A percentile compares a stretch with the other conserved stretches of the same genome.
Conservation (phyloP, 2,888 invertebrate genomes). For the Erpobdella octoculata region DNA sequence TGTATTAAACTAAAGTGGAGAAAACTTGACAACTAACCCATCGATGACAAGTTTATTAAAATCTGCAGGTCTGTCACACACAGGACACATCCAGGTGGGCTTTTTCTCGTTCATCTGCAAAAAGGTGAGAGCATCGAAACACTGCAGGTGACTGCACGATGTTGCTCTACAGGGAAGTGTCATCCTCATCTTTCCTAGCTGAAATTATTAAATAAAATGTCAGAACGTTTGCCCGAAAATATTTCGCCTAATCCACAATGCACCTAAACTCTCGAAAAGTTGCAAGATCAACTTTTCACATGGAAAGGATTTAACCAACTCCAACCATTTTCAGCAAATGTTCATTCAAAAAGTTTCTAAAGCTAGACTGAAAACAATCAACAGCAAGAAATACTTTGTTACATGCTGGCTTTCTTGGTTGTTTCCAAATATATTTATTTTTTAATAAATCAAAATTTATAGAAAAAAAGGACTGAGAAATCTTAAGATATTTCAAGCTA, state of each 20-base stretch:
- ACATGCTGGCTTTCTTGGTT: too few relatives aligned
- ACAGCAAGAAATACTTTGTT: too few relatives aligned
- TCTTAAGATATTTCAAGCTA: too few relatives aligned
- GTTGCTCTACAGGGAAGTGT: conserved; percentile 73
- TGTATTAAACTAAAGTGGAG: too few relatives aligned
- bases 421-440: too few relatives aligned
- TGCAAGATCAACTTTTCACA: neutral
- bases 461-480: too few relatives aligned
- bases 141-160: conserved; percentile 90
- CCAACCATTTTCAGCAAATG: neutral
- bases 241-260: neutral
- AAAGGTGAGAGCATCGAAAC: conserved; percentile 89
- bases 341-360: neutral
- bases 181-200: conserved; percentile 59
- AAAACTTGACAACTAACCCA: conserved; percentile 59
- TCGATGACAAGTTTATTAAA: conserved; percentile 88
- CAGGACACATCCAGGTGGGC: conserved; percentile 95
- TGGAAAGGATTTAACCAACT: neutral
- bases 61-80: conserved; percentile 82
- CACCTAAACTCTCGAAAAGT: neutral
- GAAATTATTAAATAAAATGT: conserved; percentile 2
- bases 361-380: too few relatives aligned
- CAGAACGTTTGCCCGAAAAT: neutral
- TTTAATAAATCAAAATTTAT: too few relatives aligned
- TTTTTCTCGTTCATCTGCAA: conserved; percentile 96